Evolutionary conservation across 2,113 vertebrate genomes (phyloP), one percentile per base, ranked within the genome.

Genomic region (Proterorhinus semilunaris): DNA sequence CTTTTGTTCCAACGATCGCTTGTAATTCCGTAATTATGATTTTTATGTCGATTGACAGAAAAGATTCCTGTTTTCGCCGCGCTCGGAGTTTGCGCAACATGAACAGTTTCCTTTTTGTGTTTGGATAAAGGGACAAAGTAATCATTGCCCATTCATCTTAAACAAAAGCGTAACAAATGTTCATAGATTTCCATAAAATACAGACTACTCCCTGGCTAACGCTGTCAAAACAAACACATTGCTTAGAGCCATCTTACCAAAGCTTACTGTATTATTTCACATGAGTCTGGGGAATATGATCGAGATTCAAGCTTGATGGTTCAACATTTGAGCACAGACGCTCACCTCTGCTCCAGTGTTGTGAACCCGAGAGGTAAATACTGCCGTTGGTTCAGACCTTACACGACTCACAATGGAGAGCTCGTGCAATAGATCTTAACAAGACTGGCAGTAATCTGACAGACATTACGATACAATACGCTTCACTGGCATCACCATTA

Each of bases 401-500:
- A n/a, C 50, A 42, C 62, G 50, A 79, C 48, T 67, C 10, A 62
- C n/a, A 54, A 53, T 42, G 8, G 54, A 66, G 27, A 36, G 27
- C 27, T 36, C 27, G 54, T 70, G 55, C 45, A 67, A 66, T 44
- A 44, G 7, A 6, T 46, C 10, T 43, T 42, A 83, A 64, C 47
- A 59, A 43, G 10, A 67, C 58, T 44, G 11, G 65, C 59, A 79
- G 64, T 67, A 69, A 76, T 71, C 48, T 21, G 21, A 67, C 62
- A 74, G 42, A 59, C 51, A 72, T 65, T 83, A 46, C 73, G 71
- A 77, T 73, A 73, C 63, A 48, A 68, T 42, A 82, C 64, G 82
- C 82, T 79, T 65, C 78, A 84, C 59, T 83, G 81, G 76, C 65
- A 51, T 6, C 9, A 45, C 74, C 76, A 83, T 88, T 89, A 87